phyloP scores from a whole-genome alignment of 2,888 invertebrate genomes.

The Lasioglossum malachurum region DNA sequence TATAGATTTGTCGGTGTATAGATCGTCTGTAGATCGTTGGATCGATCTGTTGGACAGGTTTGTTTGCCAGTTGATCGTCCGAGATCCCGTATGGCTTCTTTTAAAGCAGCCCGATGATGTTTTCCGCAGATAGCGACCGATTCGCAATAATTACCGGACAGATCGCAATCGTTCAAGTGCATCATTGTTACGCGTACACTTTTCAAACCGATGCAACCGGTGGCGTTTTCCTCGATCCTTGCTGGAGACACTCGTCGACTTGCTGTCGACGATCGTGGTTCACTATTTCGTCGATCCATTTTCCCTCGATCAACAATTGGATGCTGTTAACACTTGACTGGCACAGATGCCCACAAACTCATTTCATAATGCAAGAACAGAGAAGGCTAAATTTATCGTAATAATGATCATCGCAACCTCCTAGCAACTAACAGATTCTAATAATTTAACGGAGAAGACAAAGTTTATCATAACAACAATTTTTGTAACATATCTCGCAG shows the following conservation, averaged over 20 bases:
- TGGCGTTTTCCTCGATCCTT: slow-evolving; percentile 7
- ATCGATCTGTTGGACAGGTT: neutral
- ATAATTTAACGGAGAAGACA: too few relatives aligned
- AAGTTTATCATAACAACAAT: too few relatives aligned
- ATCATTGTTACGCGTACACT: slow-evolving; percentile 55
- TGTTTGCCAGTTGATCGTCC: neutral
- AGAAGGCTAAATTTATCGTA: too few relatives aligned
- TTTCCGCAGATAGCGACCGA: slow-evolving; percentile 28
- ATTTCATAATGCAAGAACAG: neutral
- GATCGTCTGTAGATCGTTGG: neutral
- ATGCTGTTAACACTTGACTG: neutral
- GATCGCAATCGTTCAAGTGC: slow-evolving; percentile 49
- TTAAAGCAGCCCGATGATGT: neutral
- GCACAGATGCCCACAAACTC: neutral
- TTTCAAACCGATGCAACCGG: slow-evolving; percentile 29
- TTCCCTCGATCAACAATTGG: neutral
- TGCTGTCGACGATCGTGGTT: neutral
- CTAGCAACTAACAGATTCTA: too few relatives aligned
- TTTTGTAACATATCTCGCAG: too few relatives aligned
- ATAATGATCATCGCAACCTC: too few relatives aligned
- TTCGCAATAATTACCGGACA: slow-evolving; percentile 54
- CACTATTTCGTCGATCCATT: neutral
- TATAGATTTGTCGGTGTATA: neutral
- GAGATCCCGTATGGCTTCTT: neutral
- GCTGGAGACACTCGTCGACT: neutral